Evolutionary conservation across 2,888 invertebrate genomes (phyloP).

Genomic region (Coenonympha arcania): DNA sequence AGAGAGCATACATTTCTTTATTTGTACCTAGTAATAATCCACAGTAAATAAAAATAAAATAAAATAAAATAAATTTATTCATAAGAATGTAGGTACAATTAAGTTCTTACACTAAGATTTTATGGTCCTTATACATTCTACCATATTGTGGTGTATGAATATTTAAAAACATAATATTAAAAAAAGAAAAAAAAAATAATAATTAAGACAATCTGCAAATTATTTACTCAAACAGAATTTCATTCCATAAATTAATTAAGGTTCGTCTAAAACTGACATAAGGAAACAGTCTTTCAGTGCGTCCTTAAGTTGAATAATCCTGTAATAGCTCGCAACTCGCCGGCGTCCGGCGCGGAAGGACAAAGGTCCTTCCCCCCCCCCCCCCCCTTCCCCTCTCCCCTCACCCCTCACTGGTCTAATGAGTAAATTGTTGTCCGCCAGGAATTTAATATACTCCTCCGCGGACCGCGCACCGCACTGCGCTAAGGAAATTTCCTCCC

Average conservation of each 20-base stretch:
- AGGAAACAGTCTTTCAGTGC: not conserved
- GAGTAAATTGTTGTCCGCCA: conserved; percentile 42
- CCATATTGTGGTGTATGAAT: too few relatives aligned
- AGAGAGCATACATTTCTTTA: too few relatives aligned
- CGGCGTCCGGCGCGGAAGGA: conserved; percentile 1
- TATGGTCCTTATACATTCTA: too few relatives aligned
- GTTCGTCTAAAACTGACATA: not conserved
- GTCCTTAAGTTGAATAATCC: not conserved
- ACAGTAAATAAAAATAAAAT: too few relatives aligned
- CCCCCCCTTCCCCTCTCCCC: not conserved
- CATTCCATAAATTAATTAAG: not conserved
- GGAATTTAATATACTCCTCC: conserved; percentile 43
- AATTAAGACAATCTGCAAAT: too few relatives aligned
- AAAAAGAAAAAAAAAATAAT: too few relatives aligned
- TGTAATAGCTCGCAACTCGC: not conserved
- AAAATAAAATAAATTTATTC: too few relatives aligned
- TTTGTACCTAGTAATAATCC: too few relatives aligned
- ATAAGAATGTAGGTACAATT: too few relatives aligned
- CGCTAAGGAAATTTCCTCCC: conserved; percentile 28
- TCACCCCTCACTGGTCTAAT: conserved; percentile 33
- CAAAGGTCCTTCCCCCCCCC: not conserved
- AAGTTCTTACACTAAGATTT: too few relatives aligned
- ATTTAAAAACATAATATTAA: too few relatives aligned
- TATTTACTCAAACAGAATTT: too few relatives aligned
- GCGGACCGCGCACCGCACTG: conserved; percentile 18